These are phyloP conservation scores for Stichodactyla mertensii DNA, from an alignment of 64 coral and sea anemone genomes.

Conservation along the genomic window DNA sequence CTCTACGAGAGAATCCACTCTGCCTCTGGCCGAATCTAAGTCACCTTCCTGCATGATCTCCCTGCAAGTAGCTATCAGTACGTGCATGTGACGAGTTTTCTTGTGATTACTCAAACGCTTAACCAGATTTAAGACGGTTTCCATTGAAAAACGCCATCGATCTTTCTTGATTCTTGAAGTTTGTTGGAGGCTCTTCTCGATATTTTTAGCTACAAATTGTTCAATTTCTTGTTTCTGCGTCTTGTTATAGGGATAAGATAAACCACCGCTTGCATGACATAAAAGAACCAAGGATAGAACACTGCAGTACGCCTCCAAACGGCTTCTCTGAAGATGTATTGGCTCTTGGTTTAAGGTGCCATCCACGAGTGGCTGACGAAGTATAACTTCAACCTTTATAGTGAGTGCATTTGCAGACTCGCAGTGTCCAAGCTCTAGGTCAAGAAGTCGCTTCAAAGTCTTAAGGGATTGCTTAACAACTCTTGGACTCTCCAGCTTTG, in stretches of 20 bases:
- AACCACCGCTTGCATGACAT: background rate
- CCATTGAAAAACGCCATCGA: background rate
- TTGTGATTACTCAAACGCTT: conserved; percentile 2
- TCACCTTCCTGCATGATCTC: background rate
- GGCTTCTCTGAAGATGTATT: background rate
- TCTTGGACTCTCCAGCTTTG: background rate
- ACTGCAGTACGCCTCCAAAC: background rate
- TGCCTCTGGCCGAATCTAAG: background rate
- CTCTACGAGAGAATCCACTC: background rate
- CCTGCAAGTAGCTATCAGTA: background rate
- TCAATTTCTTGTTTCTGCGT: background rate
- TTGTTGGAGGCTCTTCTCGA: background rate
- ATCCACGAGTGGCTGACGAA: background rate
- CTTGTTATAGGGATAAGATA: background rate
- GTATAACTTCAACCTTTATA: background rate
- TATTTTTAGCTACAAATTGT: background rate
- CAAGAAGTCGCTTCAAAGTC: background rate
- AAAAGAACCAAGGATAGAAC: background rate
- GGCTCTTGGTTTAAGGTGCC: background rate
- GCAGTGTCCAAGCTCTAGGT: background rate
- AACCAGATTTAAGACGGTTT: background rate
- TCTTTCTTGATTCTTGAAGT: background rate
- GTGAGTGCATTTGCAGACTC: background rate
- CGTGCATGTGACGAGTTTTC: background rate
- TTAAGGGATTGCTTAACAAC: background rate